Percentiles rank a stretch among this genome's conserved stretches.
Conservation (phyloP, 2,113 vertebrate species). For the Phyllostomus hastatus region DNA sequence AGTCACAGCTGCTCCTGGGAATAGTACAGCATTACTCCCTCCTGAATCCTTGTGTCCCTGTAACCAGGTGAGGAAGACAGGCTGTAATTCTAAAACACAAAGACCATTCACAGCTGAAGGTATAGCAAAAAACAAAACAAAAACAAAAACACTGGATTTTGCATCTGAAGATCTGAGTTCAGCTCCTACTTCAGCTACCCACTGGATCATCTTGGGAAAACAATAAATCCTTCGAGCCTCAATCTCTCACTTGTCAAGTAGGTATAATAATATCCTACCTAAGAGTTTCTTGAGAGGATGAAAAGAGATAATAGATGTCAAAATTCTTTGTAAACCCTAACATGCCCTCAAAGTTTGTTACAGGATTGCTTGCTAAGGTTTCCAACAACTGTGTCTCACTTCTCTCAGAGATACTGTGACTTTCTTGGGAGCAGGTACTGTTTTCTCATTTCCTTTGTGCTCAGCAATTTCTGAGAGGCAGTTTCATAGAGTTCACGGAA, state of each 20-base stretch:
- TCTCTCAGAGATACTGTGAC: background rate
- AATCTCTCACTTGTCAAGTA: background rate
- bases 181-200: background rate
- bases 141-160: background rate
- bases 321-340: background rate
- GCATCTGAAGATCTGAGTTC: background rate
- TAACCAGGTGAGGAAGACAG: background rate
- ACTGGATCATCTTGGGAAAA: background rate
- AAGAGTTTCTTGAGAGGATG: background rate
- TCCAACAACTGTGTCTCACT: background rate
- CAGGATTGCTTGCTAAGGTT: background rate
- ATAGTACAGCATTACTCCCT: background rate
- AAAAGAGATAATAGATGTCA: background rate
- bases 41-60: background rate
- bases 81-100: background rate
- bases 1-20: background rate
- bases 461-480: background rate
- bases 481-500: background rate
- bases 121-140: background rate
- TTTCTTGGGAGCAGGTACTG: background rate
- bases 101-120: background rate
- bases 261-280: background rate
- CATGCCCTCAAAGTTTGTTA: background rate
- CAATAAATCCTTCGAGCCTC: background rate
- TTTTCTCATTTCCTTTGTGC: background rate